Evolutionary conservation across 2,797 vertebrate genomes (phyloP).

Genomic region (Rhodeus uyekii): DNA sequence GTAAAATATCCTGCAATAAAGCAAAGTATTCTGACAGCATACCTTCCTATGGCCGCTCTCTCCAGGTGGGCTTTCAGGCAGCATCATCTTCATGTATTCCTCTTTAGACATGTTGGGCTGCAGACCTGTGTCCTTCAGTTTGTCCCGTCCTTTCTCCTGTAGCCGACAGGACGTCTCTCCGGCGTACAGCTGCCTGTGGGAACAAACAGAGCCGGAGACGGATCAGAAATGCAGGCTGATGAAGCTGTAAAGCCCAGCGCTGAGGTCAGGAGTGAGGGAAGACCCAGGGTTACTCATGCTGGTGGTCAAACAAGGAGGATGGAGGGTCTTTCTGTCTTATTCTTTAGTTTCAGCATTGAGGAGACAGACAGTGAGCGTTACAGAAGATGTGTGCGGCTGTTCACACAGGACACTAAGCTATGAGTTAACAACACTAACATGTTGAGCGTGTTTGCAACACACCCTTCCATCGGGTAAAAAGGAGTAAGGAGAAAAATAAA

Average conservation of each 20-base stretch:
- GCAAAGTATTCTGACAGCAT: slow-evolving; percentile 48
- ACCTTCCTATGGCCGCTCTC: slow-evolving; percentile 88
- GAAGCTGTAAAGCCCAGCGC: background rate
- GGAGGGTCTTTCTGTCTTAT: background rate
- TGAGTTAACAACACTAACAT: background rate
- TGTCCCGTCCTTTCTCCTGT: slow-evolving; percentile 66
- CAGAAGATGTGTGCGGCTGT: background rate
- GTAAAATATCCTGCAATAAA: no score
- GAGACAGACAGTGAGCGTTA: background rate
- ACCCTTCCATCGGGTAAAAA: background rate
- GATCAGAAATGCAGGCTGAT: slow-evolving; percentile 2
- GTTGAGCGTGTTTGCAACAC: background rate
- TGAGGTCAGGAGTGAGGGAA: background rate
- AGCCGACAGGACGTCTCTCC: slow-evolving; percentile 80
- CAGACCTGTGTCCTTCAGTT: slow-evolving; percentile 72
- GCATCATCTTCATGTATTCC: slow-evolving; percentile 89
- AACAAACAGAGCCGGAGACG: slow-evolving; percentile 58
- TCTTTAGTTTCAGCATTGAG: background rate
- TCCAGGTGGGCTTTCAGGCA: slow-evolving; percentile 81
- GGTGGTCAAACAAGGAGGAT: background rate
- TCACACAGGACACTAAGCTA: background rate
- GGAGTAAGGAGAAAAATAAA: background rate
- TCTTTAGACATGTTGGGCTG: slow-evolving; percentile 88
- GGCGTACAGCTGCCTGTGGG: slow-evolving; percentile 81
- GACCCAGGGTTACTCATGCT: slow-evolving; percentile 9